Conservation (phyloP, 2,888 invertebrate species). For the Mythimna loreyi region DNA sequence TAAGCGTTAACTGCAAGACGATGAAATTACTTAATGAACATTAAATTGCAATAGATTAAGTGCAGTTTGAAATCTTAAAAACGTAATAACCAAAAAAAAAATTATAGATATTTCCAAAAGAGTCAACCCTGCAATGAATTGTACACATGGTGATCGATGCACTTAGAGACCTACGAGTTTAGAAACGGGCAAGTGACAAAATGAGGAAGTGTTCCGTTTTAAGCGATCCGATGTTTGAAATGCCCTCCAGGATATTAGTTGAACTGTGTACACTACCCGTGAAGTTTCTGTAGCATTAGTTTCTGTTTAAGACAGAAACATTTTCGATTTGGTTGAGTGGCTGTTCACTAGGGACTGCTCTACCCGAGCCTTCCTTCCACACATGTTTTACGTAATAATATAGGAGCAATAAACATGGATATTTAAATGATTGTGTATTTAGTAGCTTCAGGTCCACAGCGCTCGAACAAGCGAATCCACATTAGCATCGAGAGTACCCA, state of each 20-base stretch:
- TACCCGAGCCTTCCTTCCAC: slow-evolving; percentile 16
- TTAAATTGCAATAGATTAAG: background rate
- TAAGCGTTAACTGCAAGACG: background rate
- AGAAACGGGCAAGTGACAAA: slow-evolving; percentile 64
- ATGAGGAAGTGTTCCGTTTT: slow-evolving; percentile 64
- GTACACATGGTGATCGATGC: slow-evolving; percentile 64
- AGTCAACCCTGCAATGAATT: slow-evolving; percentile 56
- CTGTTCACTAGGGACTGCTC: slow-evolving; percentile 19
- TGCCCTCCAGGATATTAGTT: slow-evolving; percentile 52
- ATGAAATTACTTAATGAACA: background rate
- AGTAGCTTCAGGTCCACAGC: slow-evolving; percentile 37
- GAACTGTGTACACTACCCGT: slow-evolving; percentile 35
- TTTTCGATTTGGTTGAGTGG: slow-evolving; percentile 31
- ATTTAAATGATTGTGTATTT: slow-evolving; percentile 55
- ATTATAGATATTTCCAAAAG: background rate
- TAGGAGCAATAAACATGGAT: slow-evolving; percentile 33
- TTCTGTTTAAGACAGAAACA: slow-evolving; percentile 42
- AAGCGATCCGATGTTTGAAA: slow-evolving; percentile 53
- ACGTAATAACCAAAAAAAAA: too few relatives aligned
- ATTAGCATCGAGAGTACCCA: slow-evolving; percentile 29
- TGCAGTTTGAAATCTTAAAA: background rate
- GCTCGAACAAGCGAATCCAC: slow-evolving; percentile 40
- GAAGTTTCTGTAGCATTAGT: slow-evolving; percentile 28
- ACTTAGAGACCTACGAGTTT: slow-evolving; percentile 59
- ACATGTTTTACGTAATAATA: slow-evolving; percentile 21